These are phyloP conservation scores for Leptoclinus maculatus DNA, from an alignment of 2,797 vertebrate genomes.

Conservation along the genomic window DNA sequence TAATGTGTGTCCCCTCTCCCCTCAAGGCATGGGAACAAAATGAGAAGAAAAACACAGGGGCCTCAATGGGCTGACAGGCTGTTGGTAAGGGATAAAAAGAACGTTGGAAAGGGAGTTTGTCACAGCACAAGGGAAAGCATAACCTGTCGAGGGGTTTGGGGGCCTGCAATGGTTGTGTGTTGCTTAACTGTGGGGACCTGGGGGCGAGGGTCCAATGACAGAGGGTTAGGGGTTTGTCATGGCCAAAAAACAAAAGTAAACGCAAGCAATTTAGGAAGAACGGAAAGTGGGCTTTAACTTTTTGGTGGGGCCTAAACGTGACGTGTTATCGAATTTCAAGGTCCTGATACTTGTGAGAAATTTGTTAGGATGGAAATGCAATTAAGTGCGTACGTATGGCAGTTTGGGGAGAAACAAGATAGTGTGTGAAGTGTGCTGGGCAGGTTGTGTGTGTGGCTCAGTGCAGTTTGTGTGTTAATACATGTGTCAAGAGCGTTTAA, in stretches of 20 bases:
- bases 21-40: conserved; percentile 33
- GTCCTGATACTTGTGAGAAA: conserved; percentile 71
- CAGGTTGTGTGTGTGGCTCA: conserved; percentile 35
- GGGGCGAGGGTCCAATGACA: conserved; percentile 39
- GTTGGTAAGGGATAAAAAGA: conserved; percentile 8
- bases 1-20: conserved; percentile 10
- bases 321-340: conserved; percentile 69
- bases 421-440: conserved; percentile 79
- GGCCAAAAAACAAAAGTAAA: conserved; percentile 41
- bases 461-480: conserved; percentile 49
- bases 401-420: conserved; percentile 75
- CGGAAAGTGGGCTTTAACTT: conserved; percentile 46
- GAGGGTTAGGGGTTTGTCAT: conserved; percentile 50
- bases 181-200: conserved; percentile 26
- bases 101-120: conserved; percentile 39
- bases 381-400: conserved; percentile 71
- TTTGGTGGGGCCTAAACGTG: conserved; percentile 65
- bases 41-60: conserved; percentile 51
- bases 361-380: conserved; percentile 78
- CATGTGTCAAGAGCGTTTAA: conserved; percentile 69
- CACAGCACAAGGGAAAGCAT: conserved; percentile 32
- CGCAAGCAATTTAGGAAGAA: conserved; percentile 39
- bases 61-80: conserved; percentile 23
- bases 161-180: conserved; percentile 29
- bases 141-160: conserved; percentile 22